These are phyloP conservation scores for Neotoma lepida DNA, from an alignment of 2,113 vertebrate species.

Conservation along the genomic window DNA sequence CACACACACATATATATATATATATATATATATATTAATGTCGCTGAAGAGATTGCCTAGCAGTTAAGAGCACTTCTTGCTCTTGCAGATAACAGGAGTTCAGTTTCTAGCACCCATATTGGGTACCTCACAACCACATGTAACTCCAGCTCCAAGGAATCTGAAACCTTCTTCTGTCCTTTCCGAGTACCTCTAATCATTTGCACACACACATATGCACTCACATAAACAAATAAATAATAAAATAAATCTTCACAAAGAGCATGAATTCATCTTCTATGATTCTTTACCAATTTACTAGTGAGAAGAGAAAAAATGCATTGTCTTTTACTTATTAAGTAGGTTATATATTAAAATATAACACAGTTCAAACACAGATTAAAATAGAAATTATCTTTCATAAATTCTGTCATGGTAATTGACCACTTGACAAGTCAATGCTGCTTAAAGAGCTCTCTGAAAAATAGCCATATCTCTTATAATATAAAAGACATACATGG, in stretches of 20 bases:
- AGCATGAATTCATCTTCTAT: background rate
- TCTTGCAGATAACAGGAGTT: background rate
- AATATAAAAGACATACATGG: background rate
- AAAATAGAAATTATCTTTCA: background rate
- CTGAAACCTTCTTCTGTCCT: background rate
- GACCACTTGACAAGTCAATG: background rate
- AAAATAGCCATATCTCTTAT: background rate
- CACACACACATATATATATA: too few relatives aligned
- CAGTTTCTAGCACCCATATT: background rate
- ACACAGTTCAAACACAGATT: background rate
- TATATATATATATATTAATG: background rate
- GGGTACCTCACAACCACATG: background rate
- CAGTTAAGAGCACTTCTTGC: background rate
- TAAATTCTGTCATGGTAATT: background rate
- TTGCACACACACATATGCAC: background rate
- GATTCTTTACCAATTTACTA: slow-evolving; percentile 3
- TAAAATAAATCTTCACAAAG: background rate
- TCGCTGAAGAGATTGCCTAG: background rate
- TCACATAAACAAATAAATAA: background rate
- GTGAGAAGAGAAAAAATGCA: slow-evolving; percentile 14
- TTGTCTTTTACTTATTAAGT: slow-evolving; percentile 14
- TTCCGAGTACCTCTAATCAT: background rate
- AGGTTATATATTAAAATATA: background rate
- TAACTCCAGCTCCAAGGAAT: background rate
- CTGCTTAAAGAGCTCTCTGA: background rate